Evolutionary conservation across 2,113 vertebrate species (phyloP), one percentile per base, ranked within the genome.

Genomic region (Neomonachus schauinslandi): DNA sequence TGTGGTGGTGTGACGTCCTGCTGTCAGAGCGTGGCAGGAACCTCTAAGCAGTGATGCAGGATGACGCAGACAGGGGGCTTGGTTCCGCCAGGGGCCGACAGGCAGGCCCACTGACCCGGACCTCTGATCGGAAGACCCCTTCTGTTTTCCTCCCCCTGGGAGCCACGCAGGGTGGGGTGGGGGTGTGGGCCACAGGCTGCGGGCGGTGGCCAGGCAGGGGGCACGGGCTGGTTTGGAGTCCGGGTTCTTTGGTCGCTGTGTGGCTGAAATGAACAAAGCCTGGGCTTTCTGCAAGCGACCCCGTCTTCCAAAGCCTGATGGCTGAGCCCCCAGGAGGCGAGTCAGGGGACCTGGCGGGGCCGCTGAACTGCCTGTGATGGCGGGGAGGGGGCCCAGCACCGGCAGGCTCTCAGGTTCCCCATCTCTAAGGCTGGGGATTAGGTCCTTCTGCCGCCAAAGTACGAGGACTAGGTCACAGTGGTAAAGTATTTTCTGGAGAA

Each of bases 11-110:
- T 14, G 63, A 63, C 3, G 0, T 53, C 18, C 51, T 9, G 2
- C 31, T 7, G 13, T 7, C 16, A 9, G 15, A 5, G 24, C 2
- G 42, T 5, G 11, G 74, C 26, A 67, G 72, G 71, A 33, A 26
- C 15, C 7, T 33, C 51, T 2, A 24, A 9, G 28, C 1, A 0
- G 13, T 16, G 10, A 1, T 7, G 49, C 18, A 2, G 16, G 21
- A 16, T 0, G 33, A 10, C 0, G 15, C 14, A 7, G 16, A 6
- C 4, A 1, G 42, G 2, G 1, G 18, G 24, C 36, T 24, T 12
- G 28, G 26, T 31, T 14, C 63, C 15, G 1, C 67, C 7, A 0
- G 15, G 55, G 18, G 21, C 82, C 63, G 2, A 13, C 4, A 1
- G 0, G 42, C 57, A 19, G 19, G 69, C 77, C 42, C 11, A 0